Percentiles rank a stretch among this genome's conserved stretches.
Conservation (phyloP, 37 sponge, comb jelly and placozoan species). For the Aplysina aerophoba region DNA sequence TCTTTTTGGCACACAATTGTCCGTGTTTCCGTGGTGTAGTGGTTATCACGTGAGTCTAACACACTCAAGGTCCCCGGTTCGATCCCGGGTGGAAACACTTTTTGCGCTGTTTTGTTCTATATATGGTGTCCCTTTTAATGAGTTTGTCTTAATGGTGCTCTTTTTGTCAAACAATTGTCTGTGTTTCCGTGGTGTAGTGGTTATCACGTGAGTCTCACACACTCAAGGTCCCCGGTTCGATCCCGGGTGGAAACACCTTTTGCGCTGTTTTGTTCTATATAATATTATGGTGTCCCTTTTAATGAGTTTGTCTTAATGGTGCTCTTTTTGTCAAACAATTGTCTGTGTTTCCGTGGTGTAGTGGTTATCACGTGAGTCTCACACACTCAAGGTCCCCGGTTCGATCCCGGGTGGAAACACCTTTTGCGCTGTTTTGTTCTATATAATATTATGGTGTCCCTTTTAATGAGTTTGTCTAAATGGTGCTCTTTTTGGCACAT, state of each 20-base stretch:
- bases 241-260: slow-evolving; percentile 40
- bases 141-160: neutral
- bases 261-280: neutral
- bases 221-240: slow-evolving; percentile 45
- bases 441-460: neutral
- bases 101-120: neutral
- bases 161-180: neutral
- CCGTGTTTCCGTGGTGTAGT: slow-evolving; percentile 40
- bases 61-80: slow-evolving; percentile 45
- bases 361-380: slow-evolving; percentile 27
- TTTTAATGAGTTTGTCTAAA: neutral
- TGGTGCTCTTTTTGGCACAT: neutral
- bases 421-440: neutral
- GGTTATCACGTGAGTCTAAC: slow-evolving; percentile 35
- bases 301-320: slow-evolving; percentile 8
- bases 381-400: slow-evolving; percentile 41
- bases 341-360: slow-evolving; percentile 37
- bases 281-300: too few species aligned
- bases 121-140: neutral
- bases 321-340: neutral
- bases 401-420: slow-evolving; percentile 37
- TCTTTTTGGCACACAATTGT: neutral
- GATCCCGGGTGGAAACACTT: slow-evolving; percentile 42
- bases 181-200: slow-evolving; percentile 42
- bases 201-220: slow-evolving; percentile 35